Evolutionary conservation across 2,113 vertebrate species (phyloP).

Genomic region (Onychostoma macrolepis): DNA sequence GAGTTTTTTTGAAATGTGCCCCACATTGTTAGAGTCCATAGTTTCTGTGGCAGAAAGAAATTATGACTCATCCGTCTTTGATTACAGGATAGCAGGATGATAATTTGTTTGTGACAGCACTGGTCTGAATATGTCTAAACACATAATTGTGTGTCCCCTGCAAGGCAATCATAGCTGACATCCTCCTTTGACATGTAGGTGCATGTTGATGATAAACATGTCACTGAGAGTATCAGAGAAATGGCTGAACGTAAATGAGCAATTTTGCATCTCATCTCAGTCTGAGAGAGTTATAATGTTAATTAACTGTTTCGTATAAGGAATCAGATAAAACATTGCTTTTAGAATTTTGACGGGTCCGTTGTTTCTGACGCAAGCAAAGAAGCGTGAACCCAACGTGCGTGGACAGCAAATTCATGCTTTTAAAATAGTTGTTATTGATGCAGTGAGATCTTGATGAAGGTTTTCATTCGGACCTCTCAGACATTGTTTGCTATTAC

Average conservation of each 20-base stretch:
- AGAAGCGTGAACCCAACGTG: conserved; percentile 1
- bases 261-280: conserved; percentile 3
- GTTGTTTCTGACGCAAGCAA: not conserved
- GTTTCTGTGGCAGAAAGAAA: conserved; percentile 11
- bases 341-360: not conserved
- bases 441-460: conserved; percentile 33
- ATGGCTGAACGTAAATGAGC: not conserved
- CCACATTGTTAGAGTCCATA: conserved; percentile 1
- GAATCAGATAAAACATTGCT: conserved; percentile 3
- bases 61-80: conserved; percentile 17
- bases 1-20: not conserved
- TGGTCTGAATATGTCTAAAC: conserved; percentile 28
- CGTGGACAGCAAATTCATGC: not conserved
- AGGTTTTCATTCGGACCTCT: conserved; percentile 37
- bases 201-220: conserved; percentile 17
- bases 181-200: conserved; percentile 32
- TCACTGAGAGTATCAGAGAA: not conserved
- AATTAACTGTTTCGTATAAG: conserved; percentile 9
- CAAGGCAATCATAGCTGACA: conserved; percentile 24
- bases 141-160: conserved; percentile 39
- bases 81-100: conserved; percentile 24
- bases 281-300: not conserved
- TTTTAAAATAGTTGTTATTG: conserved; percentile 33
- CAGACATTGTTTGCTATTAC: conserved; percentile 27
- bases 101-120: conserved; percentile 34